Base-by-base conservation (phyloP, 2,113 vertebrate genomes). In the Zosterops hypoxanthus region DNA sequence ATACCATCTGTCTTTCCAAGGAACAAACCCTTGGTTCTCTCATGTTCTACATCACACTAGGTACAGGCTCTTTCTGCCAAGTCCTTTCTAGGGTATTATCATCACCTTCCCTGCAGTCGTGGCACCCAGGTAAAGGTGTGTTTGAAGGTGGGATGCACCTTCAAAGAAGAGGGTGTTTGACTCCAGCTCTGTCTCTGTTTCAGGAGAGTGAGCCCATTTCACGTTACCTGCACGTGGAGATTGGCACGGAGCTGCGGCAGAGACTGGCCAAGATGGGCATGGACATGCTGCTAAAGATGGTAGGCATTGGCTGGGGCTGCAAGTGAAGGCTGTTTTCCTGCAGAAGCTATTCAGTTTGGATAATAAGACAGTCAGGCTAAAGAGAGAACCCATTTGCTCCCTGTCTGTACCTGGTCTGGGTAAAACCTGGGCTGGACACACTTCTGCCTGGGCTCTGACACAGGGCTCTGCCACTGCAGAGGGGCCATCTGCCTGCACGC, bases 211-310 rank as follows among this genome's bases (percentile, higher is more conserved):
- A 99, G 82, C 99, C 99, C 14, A 98, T 99, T 94, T 99, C 99
- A 0, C 97, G 71, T 55, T 99, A 98, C 96, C 98, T 99, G 95
- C 97, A 96, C 4, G 81, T 97, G 0, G 98, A 98, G 5, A 91
- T 98, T 60, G 97, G 98, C 14, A 47, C 53, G 2, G 98, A 98
- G 31, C 92, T 99, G 94, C 99, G 99, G 94, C 98, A 97, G 97
- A 99, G 92, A 66, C 98, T 99, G 26, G 99, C 99, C 12, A 97
- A 96, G 95, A 99, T 99, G 98, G 99, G 99, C 56, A 98, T 99
- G 57, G 98, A 99, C 83, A 99, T 99, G 88, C 98, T 99, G 23
- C 97, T 99, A 34, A 99, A 99, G 97, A 99, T 99, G 99, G 99
- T 99, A 97, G 94, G 98, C 39, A 23, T 34, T 81, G 84, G 21